Evolutionary conservation across 1,140 invertebrate species (phyloP), one percentile per base, ranked within the genome.

Genomic region (Akabosia matsudoensis): DNA sequence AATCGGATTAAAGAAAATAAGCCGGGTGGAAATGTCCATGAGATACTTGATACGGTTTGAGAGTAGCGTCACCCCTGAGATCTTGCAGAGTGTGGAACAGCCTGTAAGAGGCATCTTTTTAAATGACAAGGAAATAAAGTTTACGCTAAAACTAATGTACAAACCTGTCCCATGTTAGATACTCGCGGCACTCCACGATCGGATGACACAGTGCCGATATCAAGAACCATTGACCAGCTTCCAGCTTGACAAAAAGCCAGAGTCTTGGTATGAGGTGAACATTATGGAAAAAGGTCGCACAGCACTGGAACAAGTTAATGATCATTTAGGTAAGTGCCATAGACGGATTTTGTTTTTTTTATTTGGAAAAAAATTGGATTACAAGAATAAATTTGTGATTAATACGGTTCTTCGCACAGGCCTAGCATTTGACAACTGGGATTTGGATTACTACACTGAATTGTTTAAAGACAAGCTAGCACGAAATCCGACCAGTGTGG

Each of bases 401-500:
- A 16, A 33, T 56, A 33, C 74, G 31, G 79, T 3, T 45, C 45
- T 79, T 70, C 79, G 82, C 81, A 56, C 80, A 91, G 90, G 92
- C 74, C 86, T 97, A 70, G 93, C 93, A 22, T 96, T 97, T 85
- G 94, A 94, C 84, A 88, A 92, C 64, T 93, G 92, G 89, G 94
- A 97, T 85, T 86, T 97, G 79, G 89, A 93, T 56, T 96, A 92
- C 83, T 96, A 97, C 82, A 92, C 91, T 52, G 86, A 93, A 79
- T 83, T 97, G 16, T 97, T 96, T 86, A 86, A 88, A 74, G 87
- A 91, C 70, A 92, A 93, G 80, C 85, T 97, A 0, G 92, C 93
- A 79, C 88, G 96, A 61, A 97, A 99, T 87, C 97, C 97, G 18
- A 99, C 97, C 0, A 97, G 93, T 84, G 96, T 98, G 0, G 97